phyloP scores from a whole-genome alignment of 2,888 invertebrate genomes.

The Nephrocerus scutellatus region DNA sequence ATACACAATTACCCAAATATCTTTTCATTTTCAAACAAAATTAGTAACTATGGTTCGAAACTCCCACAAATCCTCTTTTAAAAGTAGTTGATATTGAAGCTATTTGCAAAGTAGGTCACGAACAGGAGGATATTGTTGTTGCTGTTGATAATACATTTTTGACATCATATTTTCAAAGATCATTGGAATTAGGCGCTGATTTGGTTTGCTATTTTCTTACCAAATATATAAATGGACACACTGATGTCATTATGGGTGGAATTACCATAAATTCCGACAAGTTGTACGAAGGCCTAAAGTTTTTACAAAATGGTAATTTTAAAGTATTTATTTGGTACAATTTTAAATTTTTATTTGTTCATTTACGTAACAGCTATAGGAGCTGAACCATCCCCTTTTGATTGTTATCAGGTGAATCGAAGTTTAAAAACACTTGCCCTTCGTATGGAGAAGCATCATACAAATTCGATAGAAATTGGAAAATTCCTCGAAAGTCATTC shows the following conservation, averaged over 20 bases:
- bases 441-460: conserved; percentile 79
- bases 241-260: conserved; percentile 91
- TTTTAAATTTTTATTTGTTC: too few relatives aligned
- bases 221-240: conserved; percentile 94
- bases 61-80: conserved; percentile 63
- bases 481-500: conserved; percentile 71
- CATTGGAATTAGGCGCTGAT: conserved; percentile 80
- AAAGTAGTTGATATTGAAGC: conserved; percentile 75
- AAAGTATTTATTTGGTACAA: too few relatives aligned
- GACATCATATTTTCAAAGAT: conserved; percentile 78
- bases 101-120: conserved; percentile 56
- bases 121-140: conserved; percentile 50
- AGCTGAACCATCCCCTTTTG: conserved; percentile 85
- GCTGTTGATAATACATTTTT: conserved; percentile 88
- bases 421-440: conserved; percentile 83
- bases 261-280: conserved; percentile 63
- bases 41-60: not conserved
- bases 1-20: too few relatives aligned
- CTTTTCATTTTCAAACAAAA: too few relatives aligned
- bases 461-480: conserved; percentile 67
- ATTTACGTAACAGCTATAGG: too few relatives aligned
- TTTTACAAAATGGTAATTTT: conserved; percentile 69
- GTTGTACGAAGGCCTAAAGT: conserved; percentile 62
- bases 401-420: conserved; percentile 81
- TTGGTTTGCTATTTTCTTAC: conserved; percentile 80